Evolutionary conservation across 2,113 vertebrate genomes (phyloP).

Genomic region (Cinclus cinclus): DNA sequence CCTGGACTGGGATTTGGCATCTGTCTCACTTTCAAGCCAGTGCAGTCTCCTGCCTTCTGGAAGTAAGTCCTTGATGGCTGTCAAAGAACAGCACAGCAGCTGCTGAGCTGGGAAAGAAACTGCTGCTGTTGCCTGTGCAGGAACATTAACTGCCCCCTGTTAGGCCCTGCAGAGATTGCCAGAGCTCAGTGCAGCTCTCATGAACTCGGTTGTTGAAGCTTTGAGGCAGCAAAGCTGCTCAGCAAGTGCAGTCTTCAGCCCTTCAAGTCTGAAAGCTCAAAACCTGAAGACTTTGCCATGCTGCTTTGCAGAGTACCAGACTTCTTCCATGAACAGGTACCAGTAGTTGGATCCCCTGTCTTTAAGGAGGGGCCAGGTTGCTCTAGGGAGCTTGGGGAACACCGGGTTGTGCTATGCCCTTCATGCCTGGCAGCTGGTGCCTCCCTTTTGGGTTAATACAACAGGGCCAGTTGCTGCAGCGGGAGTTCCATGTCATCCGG

Average conservation of each 20-base stretch:
- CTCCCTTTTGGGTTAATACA: background rate
- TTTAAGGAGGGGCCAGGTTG: background rate
- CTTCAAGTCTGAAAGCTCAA: background rate
- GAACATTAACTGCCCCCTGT: background rate
- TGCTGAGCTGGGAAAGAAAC: background rate
- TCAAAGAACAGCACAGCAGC: background rate
- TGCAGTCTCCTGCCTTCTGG: background rate
- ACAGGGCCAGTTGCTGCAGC: background rate
- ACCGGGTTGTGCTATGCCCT: background rate
- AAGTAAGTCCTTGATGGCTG: background rate
- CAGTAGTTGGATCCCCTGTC: background rate
- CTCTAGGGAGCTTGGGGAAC: background rate
- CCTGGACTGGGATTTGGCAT: conserved; percentile 1
- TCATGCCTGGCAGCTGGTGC: background rate
- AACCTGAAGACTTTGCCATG: background rate
- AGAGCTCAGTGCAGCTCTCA: background rate
- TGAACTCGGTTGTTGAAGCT: background rate
- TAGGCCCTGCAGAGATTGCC: background rate
- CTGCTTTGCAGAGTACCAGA: background rate
- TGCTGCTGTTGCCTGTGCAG: background rate
- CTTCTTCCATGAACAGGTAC: background rate
- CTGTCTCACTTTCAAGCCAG: background rate
- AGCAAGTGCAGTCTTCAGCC: background rate
- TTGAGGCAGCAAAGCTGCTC: background rate
- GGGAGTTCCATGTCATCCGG: background rate